Percentiles rank a stretch among this genome's conserved stretches.
phyloP scores from a whole-genome alignment of 2,797 vertebrate genomes.

The Nannoperca obscura region DNA sequence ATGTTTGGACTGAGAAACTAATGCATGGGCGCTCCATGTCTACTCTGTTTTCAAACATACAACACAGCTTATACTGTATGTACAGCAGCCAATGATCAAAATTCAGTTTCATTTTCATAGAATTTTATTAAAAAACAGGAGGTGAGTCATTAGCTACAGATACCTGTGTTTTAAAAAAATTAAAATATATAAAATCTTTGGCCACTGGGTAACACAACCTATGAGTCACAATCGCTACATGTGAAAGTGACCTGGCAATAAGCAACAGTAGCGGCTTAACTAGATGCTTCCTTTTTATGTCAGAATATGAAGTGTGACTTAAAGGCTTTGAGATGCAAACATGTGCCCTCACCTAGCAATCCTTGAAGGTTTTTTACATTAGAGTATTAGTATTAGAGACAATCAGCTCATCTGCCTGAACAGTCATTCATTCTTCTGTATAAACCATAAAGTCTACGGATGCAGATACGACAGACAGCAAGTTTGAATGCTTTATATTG shows the following conservation, averaged over 20 bases:
- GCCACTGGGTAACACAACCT: background rate
- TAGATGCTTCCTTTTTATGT: constrained; percentile 3
- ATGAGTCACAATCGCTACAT: constrained; percentile 21
- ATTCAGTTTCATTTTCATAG: background rate
- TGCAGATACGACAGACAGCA: background rate
- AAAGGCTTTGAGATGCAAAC: constrained; percentile 6
- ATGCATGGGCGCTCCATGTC: constrained; percentile 25
- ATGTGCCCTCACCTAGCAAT: background rate
- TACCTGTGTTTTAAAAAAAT: background rate
- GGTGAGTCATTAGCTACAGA: background rate
- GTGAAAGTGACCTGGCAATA: constrained; percentile 14
- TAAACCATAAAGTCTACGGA: constrained; percentile 13
- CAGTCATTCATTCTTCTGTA: constrained; percentile 33
- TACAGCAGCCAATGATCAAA: background rate
- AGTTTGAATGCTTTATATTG: background rate
- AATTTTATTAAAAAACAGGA: constrained; percentile 8
- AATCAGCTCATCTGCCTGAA: constrained; percentile 34
- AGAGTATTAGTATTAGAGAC: constrained; percentile 8
- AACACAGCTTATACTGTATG: constrained; percentile 1
- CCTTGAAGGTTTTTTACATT: constrained; percentile 6
- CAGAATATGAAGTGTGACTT: constrained; percentile 6
- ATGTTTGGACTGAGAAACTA: constrained; percentile 36
- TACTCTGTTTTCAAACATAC: constrained; percentile 31
- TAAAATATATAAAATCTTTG: background rate
- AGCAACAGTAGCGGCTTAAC: background rate